Evolutionary conservation across 2,113 vertebrate genomes (phyloP), one percentile per base, ranked within the genome.

Genomic region (Amazona guildingii): DNA sequence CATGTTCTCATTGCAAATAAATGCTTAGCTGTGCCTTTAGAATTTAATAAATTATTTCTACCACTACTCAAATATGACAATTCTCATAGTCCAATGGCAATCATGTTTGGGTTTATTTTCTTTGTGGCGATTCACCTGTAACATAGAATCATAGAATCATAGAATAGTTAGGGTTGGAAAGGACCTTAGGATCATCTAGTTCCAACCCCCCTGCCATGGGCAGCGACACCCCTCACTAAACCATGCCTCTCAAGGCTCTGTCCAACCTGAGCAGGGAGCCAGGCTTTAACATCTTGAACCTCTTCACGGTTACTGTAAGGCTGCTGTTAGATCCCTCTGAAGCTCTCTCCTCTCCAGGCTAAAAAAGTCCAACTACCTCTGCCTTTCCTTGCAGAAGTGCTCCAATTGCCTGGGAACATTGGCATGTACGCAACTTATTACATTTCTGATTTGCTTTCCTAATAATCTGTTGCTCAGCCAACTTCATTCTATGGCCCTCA

Each of bases 361-460:
- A 2, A 10, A 31, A 8, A 3, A 51, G 3, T 5, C 61, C 57
- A 4, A 0, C 11, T 93, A 35, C 64, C 48, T 72, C 83, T 11
- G 52, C 7, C 13, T n/a, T 13, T 28, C 19, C 43, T 52, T 0
- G 0, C 44, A 52, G 44, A 46, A 57, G 33, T 1, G 10, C 57
- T 66, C 18, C 48, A 17, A 3, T 9, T 6, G 11, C 16, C 35
- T n/a, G 33, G 73, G 88, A 55, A 8, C 37, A 0, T 1, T 27
- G 61, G 62, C 51, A 2, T 1, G 19, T 7, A 12, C 54, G 31
- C 37, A 78, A 66, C 17, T 67, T 8, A 18, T 6, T n/a, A 7
- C 64, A 16, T 28, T 67, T 46, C 87, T 83, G 43, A 13, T 76
- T 44, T 90, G 74, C 63, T 62, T 49, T 46, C 77, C 83, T 11